phyloP scores from a whole-genome alignment of 2,113 vertebrate genomes.

The Malurus cyaneus region DNA sequence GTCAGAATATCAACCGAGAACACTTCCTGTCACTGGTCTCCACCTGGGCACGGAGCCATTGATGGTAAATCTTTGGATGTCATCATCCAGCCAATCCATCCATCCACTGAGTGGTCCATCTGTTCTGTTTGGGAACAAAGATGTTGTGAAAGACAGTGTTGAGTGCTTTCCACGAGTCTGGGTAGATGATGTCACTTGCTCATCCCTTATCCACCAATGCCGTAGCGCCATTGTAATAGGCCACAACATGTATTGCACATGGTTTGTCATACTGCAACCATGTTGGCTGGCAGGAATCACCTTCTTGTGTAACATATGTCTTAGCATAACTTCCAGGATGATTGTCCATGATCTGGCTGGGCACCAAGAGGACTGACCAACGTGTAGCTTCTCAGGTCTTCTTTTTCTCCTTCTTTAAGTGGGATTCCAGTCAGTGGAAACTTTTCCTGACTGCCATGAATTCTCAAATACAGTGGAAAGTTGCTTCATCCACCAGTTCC shows the following conservation, averaged over 20 bases:
- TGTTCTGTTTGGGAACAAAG: neutral
- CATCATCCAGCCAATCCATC: neutral
- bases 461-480: neutral
- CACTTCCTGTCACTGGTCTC: neutral
- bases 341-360: neutral
- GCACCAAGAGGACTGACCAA: neutral
- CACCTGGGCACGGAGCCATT: neutral
- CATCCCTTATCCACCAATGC: fast-evolving
- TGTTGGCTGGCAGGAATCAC: neutral
- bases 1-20: neutral
- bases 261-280: neutral
- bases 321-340: neutral
- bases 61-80: neutral
- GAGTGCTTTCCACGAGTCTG: neutral
- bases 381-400: neutral
- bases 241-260: fast-evolving
- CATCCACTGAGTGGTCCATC: neutral
- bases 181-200: neutral
- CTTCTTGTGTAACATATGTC: neutral
- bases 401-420: neutral
- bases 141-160: neutral
- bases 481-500: neutral
- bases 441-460: neutral
- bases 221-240: fast-evolving
- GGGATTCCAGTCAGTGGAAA: neutral